Base-by-base conservation (phyloP, 2,888 invertebrate species). In the Disparrhopalites patrizii region DNA sequence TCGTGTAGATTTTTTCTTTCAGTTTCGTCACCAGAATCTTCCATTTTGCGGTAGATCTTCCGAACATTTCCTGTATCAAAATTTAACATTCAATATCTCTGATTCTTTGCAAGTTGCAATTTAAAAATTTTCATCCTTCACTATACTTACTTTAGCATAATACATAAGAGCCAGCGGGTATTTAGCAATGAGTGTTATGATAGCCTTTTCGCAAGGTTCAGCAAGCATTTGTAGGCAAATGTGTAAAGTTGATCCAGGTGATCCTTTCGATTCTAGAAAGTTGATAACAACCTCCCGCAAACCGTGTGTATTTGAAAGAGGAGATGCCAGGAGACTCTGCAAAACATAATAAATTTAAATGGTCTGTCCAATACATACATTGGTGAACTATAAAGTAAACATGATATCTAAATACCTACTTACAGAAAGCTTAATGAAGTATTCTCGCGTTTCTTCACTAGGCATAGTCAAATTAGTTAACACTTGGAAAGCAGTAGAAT, bases 131-230 rank as follows among this genome's bases (percentile, higher is more conserved):
- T 7, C 20, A 47, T 27, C 27, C 52, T 33, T 7, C 2, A n/a
- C n/a, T n/a, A 15, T 27, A 51, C 33, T 77, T 77, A 86, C 87
- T 82, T 86, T 86, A 54, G 85, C 85, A 77, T 85, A 87, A 65
- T 85, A 84, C 70, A 86, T 79, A 31, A 87, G 77, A 75, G 84
- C 84, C 3, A 70, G 65, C 3, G 75, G 73, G 20, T 73, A 70
- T 33, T 70, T 65, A 10, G 68, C 62, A 3, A 75, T 70, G 30
- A 75, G 58, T 30, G 65, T 68, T 8, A 58, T 62, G 10, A 75
- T 54, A 2, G 67, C 72, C 31, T 69, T 70, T 38, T 73, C 73
- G 5, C 65, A 47, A n/a, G 73, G 61, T 15, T 75, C 73, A 30
- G 68, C 65, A 8, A 75, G 64, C 47, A 73, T 38, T 47, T 68